A percentile compares a stretch with the other conserved stretches of the same genome.
These are phyloP conservation scores for Morus bassanus DNA, from an alignment of 2,797 vertebrate genomes.

Conservation along the genomic window DNA sequence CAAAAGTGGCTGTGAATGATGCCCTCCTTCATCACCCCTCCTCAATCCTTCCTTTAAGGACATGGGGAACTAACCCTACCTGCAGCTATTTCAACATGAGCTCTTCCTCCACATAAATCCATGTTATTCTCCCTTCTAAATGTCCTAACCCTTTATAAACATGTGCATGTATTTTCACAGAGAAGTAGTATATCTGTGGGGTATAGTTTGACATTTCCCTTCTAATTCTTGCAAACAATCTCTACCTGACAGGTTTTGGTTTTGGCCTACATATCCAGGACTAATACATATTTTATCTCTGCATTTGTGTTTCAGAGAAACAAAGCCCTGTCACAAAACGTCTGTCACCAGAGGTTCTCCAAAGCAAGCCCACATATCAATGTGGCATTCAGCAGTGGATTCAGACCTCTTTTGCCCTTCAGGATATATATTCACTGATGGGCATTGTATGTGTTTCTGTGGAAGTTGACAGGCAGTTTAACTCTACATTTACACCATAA, in stretches of 20 bases:
- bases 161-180: neutral
- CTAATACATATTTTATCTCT: neutral
- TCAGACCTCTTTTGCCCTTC: neutral
- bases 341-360: neutral
- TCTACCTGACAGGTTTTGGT: neutral
- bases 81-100: neutral
- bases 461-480: neutral
- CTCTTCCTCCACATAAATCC: conserved; percentile 3
- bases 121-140: neutral
- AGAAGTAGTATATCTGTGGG: neutral
- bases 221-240: neutral
- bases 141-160: neutral
- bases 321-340: neutral
- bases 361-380: conserved; percentile 7
- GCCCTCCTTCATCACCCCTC: neutral
- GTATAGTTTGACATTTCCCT: neutral
- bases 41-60: neutral
- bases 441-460: neutral
- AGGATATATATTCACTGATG: neutral
- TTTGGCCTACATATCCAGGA: neutral
- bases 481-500: neutral
- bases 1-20: neutral
- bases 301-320: neutral
- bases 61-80: neutral
- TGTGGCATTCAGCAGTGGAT: neutral